Base-by-base conservation (phyloP, 2,797 vertebrate genomes). In the Selene dorsalis region DNA sequence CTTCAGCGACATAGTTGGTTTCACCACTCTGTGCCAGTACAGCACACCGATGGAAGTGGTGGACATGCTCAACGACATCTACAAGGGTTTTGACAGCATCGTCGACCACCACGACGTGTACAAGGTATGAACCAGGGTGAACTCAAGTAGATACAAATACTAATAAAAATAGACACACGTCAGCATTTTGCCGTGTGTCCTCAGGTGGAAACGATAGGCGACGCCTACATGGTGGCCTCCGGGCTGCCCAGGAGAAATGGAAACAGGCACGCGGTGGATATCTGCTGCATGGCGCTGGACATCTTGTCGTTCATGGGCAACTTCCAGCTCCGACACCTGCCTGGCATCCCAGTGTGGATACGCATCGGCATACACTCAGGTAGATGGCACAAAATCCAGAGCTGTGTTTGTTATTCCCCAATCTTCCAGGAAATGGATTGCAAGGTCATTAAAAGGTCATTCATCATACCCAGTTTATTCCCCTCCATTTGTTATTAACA, bases 21-120 rank as follows among this genome's bases (percentile, higher is more conserved):
- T 99, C 91, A 99, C 98, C 74, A 98, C 97, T 0, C 95, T 99
- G 86, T 99, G 98, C 93, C 97, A 96, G 89, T 97, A 98, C 91
- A 99, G 98, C 94, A 97, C 96, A 0, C 98, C 98, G 26, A 99
- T 99, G 96, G 97, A 99, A 73, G 97, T 99, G n/a, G 97, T 99
- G 83, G 97, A 98, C 94, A 98, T 99, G 97, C 96, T 99, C 39
- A 99, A 98, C 0, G 96, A 98, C 88, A 96, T 99, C 94, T 99
- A 99, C 90, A 97, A 96, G 86, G 96, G 96, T 82, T 99, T 98
- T 13, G 98, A 99, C 92, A 94, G 95, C 88, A 97, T 99, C 64
- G 94, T 99, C 9, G 98, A 99, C 87, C 94, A 96, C 89, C 97
- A 99, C 3, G 97, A 99, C 9, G 98, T 99, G 39, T 99, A 99